A percentile compares a stretch with the other conserved stretches of the same genome.
Evolutionary conservation across 1,140 invertebrate species (phyloP).

Genomic region (Gonioctena quinquepunctata): DNA sequence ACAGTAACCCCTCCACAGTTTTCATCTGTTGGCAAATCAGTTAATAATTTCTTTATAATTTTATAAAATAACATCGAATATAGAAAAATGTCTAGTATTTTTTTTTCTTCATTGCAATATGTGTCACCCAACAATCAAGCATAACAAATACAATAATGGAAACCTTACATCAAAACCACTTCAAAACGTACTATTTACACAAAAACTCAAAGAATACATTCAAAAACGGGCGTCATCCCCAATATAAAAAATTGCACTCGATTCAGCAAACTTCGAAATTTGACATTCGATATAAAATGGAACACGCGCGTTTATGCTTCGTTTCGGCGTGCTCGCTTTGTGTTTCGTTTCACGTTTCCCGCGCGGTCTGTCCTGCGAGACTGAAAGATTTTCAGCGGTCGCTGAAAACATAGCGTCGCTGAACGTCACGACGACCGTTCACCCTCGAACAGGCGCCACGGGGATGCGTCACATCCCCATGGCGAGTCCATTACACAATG

Average conservation of each 20-base stretch:
- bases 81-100: not conserved
- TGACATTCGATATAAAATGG: not conserved
- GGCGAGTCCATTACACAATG: conserved; percentile 1
- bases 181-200: conserved; percentile 15
- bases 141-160: not conserved
- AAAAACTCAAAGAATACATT: conserved; percentile 17
- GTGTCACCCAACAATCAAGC: not conserved
- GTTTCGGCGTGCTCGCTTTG: not conserved
- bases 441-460: conserved; percentile 2
- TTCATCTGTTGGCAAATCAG: no score
- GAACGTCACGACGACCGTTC: conserved; percentile 3
- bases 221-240: not conserved
- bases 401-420: not conserved
- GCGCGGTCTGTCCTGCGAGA: not conserved
- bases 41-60: no score
- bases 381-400: conserved; percentile 1
- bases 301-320: not conserved
- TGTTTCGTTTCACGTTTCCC: not conserved
- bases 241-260: conserved; percentile 15
- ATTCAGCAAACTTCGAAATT: not conserved
- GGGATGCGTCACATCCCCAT: conserved; percentile 3
- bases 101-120: not conserved
- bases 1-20: no score
- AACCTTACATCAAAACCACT: conserved; percentile 15
- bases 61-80: no score